phyloP scores from a whole-genome alignment of 2,113 vertebrate genomes.

The Antechinus flavipes region DNA sequence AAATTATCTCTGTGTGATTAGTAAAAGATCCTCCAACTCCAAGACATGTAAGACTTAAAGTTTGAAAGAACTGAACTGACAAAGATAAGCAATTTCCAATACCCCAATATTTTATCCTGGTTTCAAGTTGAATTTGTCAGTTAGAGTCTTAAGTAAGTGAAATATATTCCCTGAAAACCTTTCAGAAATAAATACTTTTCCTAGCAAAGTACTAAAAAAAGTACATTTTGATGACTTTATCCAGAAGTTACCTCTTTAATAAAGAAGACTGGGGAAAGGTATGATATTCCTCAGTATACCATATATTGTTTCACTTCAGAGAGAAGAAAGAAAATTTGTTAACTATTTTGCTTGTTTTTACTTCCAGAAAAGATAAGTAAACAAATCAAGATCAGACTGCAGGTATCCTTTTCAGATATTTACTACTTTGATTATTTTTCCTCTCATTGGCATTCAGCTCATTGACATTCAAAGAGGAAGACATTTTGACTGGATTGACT shows the following conservation, averaged over 20 bases:
- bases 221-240: slow-evolving; percentile 9
- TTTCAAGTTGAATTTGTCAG: slow-evolving; percentile 21
- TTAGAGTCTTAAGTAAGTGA: slow-evolving; percentile 3
- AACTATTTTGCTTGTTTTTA: slow-evolving; percentile 8
- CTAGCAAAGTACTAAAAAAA: slow-evolving; percentile 6
- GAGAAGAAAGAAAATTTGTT: neutral
- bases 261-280: neutral
- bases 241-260: neutral
- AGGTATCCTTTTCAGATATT: no score
- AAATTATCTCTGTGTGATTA: neutral
- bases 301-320: neutral
- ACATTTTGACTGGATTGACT: neutral
- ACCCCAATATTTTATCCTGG: neutral
- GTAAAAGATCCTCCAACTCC: neutral
- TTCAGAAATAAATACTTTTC: neutral
- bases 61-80: slow-evolving; percentile 7
- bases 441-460: neutral
- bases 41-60: slow-evolving; percentile 23
- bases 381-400: neutral
- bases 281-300: neutral
- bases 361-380: neutral
- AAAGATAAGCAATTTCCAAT: slow-evolving; percentile 35
- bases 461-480: neutral
- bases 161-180: slow-evolving; percentile 21
- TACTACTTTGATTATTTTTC: no score